Percentiles rank a stretch among this genome's conserved stretches.
These are phyloP conservation scores for Scomberomorus guttatus DNA, from an alignment of 2,797 vertebrate genomes.

Conservation along the genomic window DNA sequence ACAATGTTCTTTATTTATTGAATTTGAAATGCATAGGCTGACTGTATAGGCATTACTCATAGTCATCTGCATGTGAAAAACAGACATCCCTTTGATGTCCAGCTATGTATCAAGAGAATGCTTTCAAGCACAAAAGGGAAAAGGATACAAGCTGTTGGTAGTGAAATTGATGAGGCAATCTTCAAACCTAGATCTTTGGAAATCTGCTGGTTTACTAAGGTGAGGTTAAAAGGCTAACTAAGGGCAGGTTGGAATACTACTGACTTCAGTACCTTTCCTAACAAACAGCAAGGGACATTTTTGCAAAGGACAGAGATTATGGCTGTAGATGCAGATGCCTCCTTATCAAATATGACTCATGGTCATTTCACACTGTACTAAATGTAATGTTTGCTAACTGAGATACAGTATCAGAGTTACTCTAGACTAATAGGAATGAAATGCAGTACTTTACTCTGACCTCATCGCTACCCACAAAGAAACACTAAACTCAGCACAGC, in stretches of 20 bases:
- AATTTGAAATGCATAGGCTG: conserved; percentile 58
- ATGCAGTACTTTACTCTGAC: background rate
- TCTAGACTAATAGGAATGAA: background rate
- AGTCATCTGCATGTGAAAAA: conserved; percentile 49
- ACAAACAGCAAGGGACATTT: conserved; percentile 13
- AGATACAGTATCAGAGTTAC: background rate
- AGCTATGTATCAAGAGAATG: conserved; percentile 32
- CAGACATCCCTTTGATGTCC: conserved; percentile 40
- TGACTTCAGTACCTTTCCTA: conserved; percentile 6
- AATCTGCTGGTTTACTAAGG: conserved; percentile 3
- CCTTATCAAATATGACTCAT: background rate
- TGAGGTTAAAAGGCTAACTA: background rate
- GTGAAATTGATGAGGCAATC: conserved; percentile 26
- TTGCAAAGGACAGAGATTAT: background rate
- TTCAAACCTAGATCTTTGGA: conserved; percentile 21
- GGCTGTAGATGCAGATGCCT: background rate
- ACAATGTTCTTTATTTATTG: conserved; percentile 44
- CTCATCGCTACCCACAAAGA: too few relatives aligned
- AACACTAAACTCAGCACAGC: too few relatives aligned
- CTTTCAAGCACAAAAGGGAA: conserved; percentile 32
- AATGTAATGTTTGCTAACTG: background rate
- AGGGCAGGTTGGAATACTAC: conserved; percentile 15
- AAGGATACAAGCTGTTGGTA: conserved; percentile 33
- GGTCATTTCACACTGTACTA: conserved; percentile 3
- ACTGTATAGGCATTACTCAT: conserved; percentile 44